A percentile compares a stretch with the other conserved stretches of the same genome.
These are phyloP conservation scores for Pseudomyrmex sp. DNA, from an alignment of 1,140 invertebrate genomes.

Conservation along the genomic window DNA sequence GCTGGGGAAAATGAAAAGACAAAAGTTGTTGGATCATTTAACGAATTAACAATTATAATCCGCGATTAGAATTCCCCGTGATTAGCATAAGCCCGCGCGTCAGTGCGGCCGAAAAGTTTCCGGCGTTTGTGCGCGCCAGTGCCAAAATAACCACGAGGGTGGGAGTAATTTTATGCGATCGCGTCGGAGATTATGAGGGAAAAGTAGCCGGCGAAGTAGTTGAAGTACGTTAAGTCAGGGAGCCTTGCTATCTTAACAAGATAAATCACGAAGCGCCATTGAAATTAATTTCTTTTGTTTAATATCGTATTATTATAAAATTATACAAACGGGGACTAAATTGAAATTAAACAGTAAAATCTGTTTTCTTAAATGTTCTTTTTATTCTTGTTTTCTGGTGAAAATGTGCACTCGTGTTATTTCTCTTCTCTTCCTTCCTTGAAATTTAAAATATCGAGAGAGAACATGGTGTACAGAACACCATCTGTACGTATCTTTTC, in stretches of 20 bases:
- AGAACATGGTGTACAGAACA: too few species aligned
- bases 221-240: constrained; percentile 51
- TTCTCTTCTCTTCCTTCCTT: too few species aligned
- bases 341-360: constrained; percentile 28
- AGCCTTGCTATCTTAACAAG: constrained; percentile 52
- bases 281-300: constrained; percentile 43
- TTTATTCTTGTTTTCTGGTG: too few species aligned
- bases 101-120: constrained; percentile 76
- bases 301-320: constrained; percentile 22
- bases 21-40: constrained; percentile 80
- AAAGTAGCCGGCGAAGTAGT: constrained; percentile 47
- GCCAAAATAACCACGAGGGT: constrained; percentile 51
- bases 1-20: constrained; percentile 48
- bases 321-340: constrained; percentile 10
- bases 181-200: constrained; percentile 39
- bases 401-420: too few species aligned
- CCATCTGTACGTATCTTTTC: too few species aligned
- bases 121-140: constrained; percentile 42
- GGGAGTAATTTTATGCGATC: constrained; percentile 58
- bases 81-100: constrained; percentile 82
- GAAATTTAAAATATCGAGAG: too few species aligned
- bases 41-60: constrained; percentile 85
- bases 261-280: constrained; percentile 37
- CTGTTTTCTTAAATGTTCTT: background rate
- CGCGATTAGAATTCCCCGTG: constrained; percentile 79